Conservation (phyloP, 2,797 vertebrate species). For the Gymnothorax javanicus region DNA sequence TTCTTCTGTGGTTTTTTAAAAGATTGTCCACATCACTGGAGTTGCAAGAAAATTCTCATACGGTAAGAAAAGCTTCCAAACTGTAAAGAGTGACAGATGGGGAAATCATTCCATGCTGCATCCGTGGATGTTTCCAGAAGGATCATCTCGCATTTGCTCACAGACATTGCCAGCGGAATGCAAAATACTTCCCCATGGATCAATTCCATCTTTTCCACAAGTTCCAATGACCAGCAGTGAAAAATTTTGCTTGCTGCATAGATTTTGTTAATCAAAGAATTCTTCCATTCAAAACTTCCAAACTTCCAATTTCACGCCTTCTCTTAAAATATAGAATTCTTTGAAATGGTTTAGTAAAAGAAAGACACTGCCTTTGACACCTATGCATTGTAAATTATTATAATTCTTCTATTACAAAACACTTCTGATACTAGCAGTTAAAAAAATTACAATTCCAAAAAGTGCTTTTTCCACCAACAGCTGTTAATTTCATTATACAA, state of each 20-base stretch:
- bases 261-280: background rate
- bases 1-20: too few relatives aligned
- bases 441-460: constrained; percentile 62
- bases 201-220: background rate
- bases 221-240: background rate
- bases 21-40: background rate
- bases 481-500: constrained; percentile 71
- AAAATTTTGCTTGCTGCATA: too few relatives aligned
- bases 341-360: constrained; percentile 4
- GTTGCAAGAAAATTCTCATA: background rate
- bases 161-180: background rate
- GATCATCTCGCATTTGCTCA: background rate
- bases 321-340: background rate
- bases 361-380: constrained; percentile 49
- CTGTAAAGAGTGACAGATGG: background rate
- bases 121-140: background rate
- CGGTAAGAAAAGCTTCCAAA: background rate
- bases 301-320: background rate
- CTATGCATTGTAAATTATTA: constrained; percentile 56
- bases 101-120: background rate
- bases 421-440: constrained; percentile 57
- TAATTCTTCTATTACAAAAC: constrained; percentile 63
- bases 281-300: background rate
- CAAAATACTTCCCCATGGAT: background rate
- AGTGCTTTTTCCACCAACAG: constrained; percentile 68